Base-by-base conservation (phyloP, 2,888 invertebrate species). In the Drosophila meridionalis region DNA sequence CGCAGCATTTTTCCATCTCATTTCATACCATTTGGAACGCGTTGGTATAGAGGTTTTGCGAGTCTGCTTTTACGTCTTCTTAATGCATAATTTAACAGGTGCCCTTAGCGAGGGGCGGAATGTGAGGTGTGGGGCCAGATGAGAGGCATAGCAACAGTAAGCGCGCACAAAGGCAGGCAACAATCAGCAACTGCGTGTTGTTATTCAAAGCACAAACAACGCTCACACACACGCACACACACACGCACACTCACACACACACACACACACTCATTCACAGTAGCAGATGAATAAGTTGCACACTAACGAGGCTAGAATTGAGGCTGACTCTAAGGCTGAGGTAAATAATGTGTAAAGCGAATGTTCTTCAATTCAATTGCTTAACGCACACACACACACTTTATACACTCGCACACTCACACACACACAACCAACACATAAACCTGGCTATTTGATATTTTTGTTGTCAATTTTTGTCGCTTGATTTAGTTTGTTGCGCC, bases 11-110 rank as follows among this genome's bases (percentile, higher is more conserved):
- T 61, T 64, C 59, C 57, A 73, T 67, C 59, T 48, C 72, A 76
- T 66, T 70, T 68, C 48, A 72, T 68, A 80, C 53, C 62, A 57
- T 67, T 64, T 80, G 63, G 55, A 58, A 40, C 20, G 52, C 32
- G 69, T 26, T 45, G 57, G 14, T 45, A 52, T 58, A 62, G 59
- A 65, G 64, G 71, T 73, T 62, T 68, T 42, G 20, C n/a, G 43
- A 58, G 57, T 68, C 72, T 32, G 64, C 56, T 56, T 61, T 56
- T 68, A n/a, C 53, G 69, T 74, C 74, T 74, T 76, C 73, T 86
- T 87, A 90, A 87, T 87, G 90, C 90, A 87, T 87, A 87, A 87
- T 87, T 87, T 87, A 87, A 90, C 87, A 87, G 84, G 78, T 74
- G 76, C 73, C 83, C 64, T 66, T 57, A 70, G 55, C 57, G 61